These are phyloP conservation scores for Eurytoma californica DNA, from an alignment of 2,888 invertebrate genomes.

Conservation along the genomic window DNA sequence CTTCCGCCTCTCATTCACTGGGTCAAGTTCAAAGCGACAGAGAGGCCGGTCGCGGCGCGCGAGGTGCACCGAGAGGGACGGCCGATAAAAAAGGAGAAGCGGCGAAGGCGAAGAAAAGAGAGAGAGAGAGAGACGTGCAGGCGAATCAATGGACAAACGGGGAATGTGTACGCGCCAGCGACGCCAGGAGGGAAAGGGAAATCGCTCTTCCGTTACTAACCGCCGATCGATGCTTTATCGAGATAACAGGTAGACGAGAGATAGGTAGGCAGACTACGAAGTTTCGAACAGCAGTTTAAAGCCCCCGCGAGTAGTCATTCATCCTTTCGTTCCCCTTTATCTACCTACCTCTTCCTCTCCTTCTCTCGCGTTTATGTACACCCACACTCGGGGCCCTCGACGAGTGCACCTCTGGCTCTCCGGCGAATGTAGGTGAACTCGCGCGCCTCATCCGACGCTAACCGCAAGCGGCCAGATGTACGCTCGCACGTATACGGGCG, in stretches of 20 bases:
- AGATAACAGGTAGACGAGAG: slow-evolving; percentile 65
- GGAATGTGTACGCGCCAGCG: neutral
- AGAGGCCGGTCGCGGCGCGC: slow-evolving; percentile 16
- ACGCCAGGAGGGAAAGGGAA: slow-evolving; percentile 56
- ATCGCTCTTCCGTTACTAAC: slow-evolving; percentile 67
- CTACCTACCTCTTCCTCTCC: slow-evolving; percentile 38
- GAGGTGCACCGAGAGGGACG: slow-evolving; percentile 5
- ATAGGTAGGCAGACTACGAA: slow-evolving; percentile 56
- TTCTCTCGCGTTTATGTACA: slow-evolving; percentile 11
- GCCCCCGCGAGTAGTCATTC: slow-evolving; percentile 17
- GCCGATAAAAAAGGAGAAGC: slow-evolving; percentile 21
- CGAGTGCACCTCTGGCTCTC: neutral
- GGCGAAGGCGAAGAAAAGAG: slow-evolving; percentile 39
- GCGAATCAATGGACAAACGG: slow-evolving; percentile 51
- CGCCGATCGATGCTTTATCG: slow-evolving; percentile 67
- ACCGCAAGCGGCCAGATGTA: slow-evolving; percentile 37
- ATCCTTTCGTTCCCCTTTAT: slow-evolving; percentile 31
- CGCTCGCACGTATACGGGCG: slow-evolving; percentile 39
- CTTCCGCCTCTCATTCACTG: slow-evolving; percentile 63
- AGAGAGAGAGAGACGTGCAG: slow-evolving; percentile 36
- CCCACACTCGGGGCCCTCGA: neutral
- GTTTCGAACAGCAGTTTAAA: slow-evolving; percentile 55
- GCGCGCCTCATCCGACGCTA: slow-evolving; percentile 37
- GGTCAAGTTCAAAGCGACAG: slow-evolving; percentile 69
- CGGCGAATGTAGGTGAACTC: slow-evolving; percentile 63